Base-by-base conservation (phyloP, 2,797 vertebrate species). In the Botia almorhae region DNA sequence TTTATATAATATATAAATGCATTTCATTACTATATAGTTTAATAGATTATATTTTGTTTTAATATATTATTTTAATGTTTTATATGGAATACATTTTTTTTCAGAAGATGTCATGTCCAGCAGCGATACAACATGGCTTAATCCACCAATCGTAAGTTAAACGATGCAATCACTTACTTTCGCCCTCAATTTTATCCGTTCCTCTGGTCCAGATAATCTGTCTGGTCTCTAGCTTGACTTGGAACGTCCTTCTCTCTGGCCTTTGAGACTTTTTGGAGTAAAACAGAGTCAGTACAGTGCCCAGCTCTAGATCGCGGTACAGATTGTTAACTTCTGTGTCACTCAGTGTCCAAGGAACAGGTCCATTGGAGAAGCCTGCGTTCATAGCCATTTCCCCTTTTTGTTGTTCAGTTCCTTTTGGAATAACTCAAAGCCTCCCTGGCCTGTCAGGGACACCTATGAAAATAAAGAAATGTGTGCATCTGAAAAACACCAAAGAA, bases 181-280 rank as follows among this genome's bases (percentile, higher is more conserved):
- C 96, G 69, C 97, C 97, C 84, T 99, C 98, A 67, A 96, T 95
- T 90, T 98, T 98, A 79, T 99, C 97, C 0, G 96, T 96, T 82
- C 96, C 96, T 55, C 98, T 93, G 84, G 96, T 99, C 98, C 98
- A 99, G 82, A 96, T 94, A 85, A 99, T 94, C 91, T 98, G 98
- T 88, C 97, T 93, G 51, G 97, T 99, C 92, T 99, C 97, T 83
- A 99, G 93, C 89, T 98, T 99, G 87, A 98, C 97, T 91, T 97
- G 96, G 92, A 99, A 98, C 76, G 97, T 99, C 91, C 96, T 96
- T 85, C 97, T 92, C 90, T 99, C 97, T 0, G 98, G 97, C 85
- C 97, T 93, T 89, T 98, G 97, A 69, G 97, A 98, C 92, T 98
- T 99, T 87, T 98, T 98, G 16, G 97, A 96, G 91, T 98, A 98